Conservation (phyloP, 2,888 invertebrate genomes). For the Chesias legatella region DNA sequence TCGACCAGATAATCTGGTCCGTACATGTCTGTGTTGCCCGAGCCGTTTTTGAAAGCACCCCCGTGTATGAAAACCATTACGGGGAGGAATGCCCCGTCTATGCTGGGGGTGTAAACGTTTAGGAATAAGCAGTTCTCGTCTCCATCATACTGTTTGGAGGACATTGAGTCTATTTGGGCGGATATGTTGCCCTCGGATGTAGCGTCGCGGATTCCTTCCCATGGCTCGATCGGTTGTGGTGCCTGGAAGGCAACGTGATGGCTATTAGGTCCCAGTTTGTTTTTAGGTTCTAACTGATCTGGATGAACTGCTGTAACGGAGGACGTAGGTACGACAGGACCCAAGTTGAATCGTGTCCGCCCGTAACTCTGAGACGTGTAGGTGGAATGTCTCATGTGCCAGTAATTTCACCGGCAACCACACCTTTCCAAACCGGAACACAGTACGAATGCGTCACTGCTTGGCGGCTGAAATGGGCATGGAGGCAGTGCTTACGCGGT, state of each 20-base stretch:
- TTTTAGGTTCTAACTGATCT: too few relatives aligned
- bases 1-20: constrained; percentile 79
- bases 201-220: constrained; percentile 82
- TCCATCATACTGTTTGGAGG: constrained; percentile 67
- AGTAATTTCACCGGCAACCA: too few relatives aligned
- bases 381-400: too few relatives aligned
- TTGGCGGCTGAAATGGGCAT: too few relatives aligned
- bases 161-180: constrained; percentile 75
- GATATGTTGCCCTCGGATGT: constrained; percentile 81
- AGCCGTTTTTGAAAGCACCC: constrained; percentile 74
- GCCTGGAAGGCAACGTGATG: constrained; percentile 57
- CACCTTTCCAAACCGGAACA: too few relatives aligned
- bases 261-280: too few relatives aligned
- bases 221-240: constrained; percentile 77
- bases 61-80: constrained; percentile 82
- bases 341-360: too few relatives aligned
- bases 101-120: constrained; percentile 83
- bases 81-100: constrained; percentile 71
- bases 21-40: constrained; percentile 69
- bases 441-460: too few relatives aligned
- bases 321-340: too few relatives aligned
- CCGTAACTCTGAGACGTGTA: too few relatives aligned
- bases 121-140: constrained; percentile 85
- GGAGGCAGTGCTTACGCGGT: too few relatives aligned
- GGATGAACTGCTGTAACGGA: too few relatives aligned